Percentiles rank a stretch among this genome's conserved stretches.
Conservation (phyloP, 2,888 invertebrate genomes). For the Dryomyza anilis region DNA sequence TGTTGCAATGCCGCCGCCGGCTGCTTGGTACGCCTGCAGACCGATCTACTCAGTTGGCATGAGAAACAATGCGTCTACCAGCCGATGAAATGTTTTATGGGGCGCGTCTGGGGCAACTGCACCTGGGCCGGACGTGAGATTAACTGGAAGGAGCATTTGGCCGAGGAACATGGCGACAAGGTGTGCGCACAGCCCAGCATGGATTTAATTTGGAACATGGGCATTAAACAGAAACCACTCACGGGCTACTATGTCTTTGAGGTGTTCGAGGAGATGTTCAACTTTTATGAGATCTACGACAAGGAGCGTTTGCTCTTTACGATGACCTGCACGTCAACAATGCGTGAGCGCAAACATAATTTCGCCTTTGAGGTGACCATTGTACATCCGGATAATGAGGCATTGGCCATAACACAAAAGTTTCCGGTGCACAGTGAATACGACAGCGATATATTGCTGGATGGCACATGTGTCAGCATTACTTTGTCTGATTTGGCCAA, state of each 20-base stretch:
- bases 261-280: slow-evolving; percentile 56
- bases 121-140: slow-evolving; percentile 67
- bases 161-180: slow-evolving; percentile 63
- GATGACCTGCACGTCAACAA: slow-evolving; percentile 56
- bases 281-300: slow-evolving; percentile 59
- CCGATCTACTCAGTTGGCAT: slow-evolving; percentile 65
- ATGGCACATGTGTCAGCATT: slow-evolving; percentile 57
- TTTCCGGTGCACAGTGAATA: slow-evolving; percentile 59
- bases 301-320: slow-evolving; percentile 55
- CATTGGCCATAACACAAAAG: slow-evolving; percentile 55
- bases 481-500: slow-evolving; percentile 50
- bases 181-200: slow-evolving; percentile 51
- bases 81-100: slow-evolving; percentile 60
- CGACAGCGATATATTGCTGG: slow-evolving; percentile 56
- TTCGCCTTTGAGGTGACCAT: slow-evolving; percentile 59
- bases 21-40: slow-evolving; percentile 65
- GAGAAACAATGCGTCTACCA: slow-evolving; percentile 59
- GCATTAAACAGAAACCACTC: slow-evolving; percentile 49
- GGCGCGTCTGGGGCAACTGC: slow-evolving; percentile 63
- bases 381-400: slow-evolving; percentile 53
- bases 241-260: slow-evolving; percentile 59
- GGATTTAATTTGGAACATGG: slow-evolving; percentile 54
- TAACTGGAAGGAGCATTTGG: slow-evolving; percentile 69
- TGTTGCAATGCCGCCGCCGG: slow-evolving; percentile 64
- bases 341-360: slow-evolving; percentile 51